phyloP scores from a whole-genome alignment of 2,888 invertebrate species.

The Zygaena filipendulae region DNA sequence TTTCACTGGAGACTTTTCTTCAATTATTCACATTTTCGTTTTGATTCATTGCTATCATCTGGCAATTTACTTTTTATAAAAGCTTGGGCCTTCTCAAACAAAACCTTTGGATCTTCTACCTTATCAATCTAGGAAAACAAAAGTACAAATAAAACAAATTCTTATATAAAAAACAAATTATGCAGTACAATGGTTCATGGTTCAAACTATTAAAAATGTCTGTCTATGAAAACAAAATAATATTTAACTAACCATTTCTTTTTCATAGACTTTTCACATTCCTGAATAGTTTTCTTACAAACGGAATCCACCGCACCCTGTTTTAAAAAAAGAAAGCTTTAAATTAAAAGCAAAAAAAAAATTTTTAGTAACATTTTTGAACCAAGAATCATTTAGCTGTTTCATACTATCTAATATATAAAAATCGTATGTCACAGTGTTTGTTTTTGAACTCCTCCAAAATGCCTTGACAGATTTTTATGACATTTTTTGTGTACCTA shows the following conservation, averaged over 20 bases:
- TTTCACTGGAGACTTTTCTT: constrained; percentile 17
- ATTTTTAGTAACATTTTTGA: too few species aligned
- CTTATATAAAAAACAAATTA: constrained; percentile 6
- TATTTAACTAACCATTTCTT: constrained; percentile 44
- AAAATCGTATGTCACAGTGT: too few species aligned
- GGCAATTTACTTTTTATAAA: constrained; percentile 72
- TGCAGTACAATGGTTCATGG: constrained; percentile 30
- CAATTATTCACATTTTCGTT: constrained; percentile 1
- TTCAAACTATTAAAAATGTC: constrained; percentile 26
- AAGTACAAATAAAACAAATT: constrained; percentile 3
- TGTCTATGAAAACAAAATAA: constrained; percentile 16
- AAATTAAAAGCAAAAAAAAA: too few species aligned
- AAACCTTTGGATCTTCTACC: constrained; percentile 83
- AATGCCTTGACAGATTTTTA: too few species aligned
- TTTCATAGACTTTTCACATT: constrained; percentile 37
- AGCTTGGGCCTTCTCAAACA: constrained; percentile 76
- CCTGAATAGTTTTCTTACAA: constrained; percentile 33
- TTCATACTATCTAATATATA: too few species aligned
- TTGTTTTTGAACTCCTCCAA: too few species aligned
- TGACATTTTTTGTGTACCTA: too few species aligned
- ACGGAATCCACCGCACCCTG: constrained; percentile 37
- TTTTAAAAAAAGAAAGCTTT: constrained; percentile 32
- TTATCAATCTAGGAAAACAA: constrained; percentile 76
- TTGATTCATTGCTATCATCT: constrained; percentile 41
- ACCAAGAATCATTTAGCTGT: too few species aligned